Evolutionary conservation across 2,888 invertebrate species (phyloP), one percentile per base, ranked within the genome.

Genomic region (Zootermopsis nevadensis): DNA sequence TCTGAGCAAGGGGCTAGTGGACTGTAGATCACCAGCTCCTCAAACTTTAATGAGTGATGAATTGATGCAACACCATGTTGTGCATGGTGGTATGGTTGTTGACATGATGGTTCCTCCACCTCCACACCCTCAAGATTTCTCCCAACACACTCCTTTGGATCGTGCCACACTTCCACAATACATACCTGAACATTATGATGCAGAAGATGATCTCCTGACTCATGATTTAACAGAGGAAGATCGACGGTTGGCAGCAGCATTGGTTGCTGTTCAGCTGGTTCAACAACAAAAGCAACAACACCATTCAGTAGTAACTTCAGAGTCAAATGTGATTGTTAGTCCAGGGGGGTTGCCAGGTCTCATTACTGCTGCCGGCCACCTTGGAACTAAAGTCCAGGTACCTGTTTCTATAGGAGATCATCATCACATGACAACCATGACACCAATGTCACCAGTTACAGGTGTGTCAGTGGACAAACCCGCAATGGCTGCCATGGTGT

Each of bases 211-310:
- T 84, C 83, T 87, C 55, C 83, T 88, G 80, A 82, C 87, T 33
- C 86, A 87, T 85, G 91, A 91, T 86, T 88, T 92, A 80, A 91
- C 91, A 19, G 92, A 93, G 88, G 93, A 93, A 86, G 93, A 93
- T 86, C 89, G 92, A 81, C 91, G 91, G 87, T 88, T 93, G 84
- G 93, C 93, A 6, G 92, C 93, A 55, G 93, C 93, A 35, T 88
- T 93, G 81, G 93, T 93, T 30, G 93, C 93, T 15, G 93, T 93
- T 3, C 93, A 93, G 86, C 88, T 93, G 27, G 92, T 91, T 82
- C 92, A 93, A 82, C 92, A 93, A 84, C 92, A 92, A 85, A 92
- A 93, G 85, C 92, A 92, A 66, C 60, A 79, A 55, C 92, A 92
- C 83, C 91, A 85, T 80, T 35, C 81, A 24, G 79, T 83, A 55